Conservation (phyloP, 1,140 invertebrate species). For the Venustaconcha ellipsiformis region DNA sequence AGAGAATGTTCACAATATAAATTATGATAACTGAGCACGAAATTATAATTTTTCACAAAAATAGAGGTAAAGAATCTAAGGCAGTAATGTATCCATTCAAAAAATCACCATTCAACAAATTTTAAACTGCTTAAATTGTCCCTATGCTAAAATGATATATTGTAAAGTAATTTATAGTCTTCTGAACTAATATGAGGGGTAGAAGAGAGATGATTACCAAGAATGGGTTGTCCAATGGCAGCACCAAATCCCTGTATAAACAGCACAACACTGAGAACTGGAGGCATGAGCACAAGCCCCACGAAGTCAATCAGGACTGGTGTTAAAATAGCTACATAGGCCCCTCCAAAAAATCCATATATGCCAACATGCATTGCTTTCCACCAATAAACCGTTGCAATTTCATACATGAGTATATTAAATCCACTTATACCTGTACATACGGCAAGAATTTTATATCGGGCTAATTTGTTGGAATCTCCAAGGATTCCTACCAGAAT, state of each 20-base stretch:
- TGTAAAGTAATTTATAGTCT: too few relatives aligned
- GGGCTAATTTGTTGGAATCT: constrained; percentile 40
- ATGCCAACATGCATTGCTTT: constrained; percentile 43
- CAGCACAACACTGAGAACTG: constrained; percentile 48
- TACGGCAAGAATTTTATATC: constrained; percentile 51
- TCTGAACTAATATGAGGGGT: background rate
- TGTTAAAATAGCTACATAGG: constrained; percentile 44
- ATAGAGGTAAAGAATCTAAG: too few relatives aligned
- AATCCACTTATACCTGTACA: constrained; percentile 39
- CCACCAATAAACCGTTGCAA: constrained; percentile 37
- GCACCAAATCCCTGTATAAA: constrained; percentile 57
- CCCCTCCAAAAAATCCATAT: constrained; percentile 58
- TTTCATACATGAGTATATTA: constrained; percentile 42
- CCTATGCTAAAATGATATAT: too few relatives aligned
- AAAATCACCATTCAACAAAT: too few relatives aligned
- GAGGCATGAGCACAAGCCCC: constrained; percentile 48
- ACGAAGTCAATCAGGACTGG: constrained; percentile 59
- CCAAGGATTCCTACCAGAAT: constrained; percentile 46
- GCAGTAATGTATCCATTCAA: too few relatives aligned
- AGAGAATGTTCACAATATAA: too few relatives aligned
- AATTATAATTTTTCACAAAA: too few relatives aligned
- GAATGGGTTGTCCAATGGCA: constrained; percentile 52
- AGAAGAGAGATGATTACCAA: constrained; percentile 39
- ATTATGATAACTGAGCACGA: too few relatives aligned
- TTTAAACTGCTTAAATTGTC: too few relatives aligned